Percentiles rank a stretch among this genome's conserved stretches.
These are phyloP conservation scores for Ceyx margarethae DNA, from an alignment of 2,113 vertebrate species.

Conservation along the genomic window DNA sequence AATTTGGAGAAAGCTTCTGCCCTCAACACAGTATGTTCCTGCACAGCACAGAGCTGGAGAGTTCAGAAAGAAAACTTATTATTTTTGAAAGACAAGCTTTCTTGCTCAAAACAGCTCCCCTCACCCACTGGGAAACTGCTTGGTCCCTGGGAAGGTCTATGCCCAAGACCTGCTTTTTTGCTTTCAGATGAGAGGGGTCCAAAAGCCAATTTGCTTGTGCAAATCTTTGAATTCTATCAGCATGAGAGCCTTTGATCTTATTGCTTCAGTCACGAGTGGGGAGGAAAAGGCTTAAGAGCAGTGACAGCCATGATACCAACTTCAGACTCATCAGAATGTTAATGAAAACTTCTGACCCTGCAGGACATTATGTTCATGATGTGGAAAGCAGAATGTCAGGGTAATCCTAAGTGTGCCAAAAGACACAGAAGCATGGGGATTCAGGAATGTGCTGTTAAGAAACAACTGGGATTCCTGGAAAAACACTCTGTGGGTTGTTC, in stretches of 20 bases:
- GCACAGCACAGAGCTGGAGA: neutral
- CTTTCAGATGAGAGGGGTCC: neutral
- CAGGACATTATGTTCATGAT: neutral
- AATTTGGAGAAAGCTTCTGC: no score
- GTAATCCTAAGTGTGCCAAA: neutral
- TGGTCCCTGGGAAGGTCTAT: fast-evolving
- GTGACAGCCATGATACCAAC: neutral
- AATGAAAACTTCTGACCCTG: neutral
- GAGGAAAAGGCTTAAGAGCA: neutral
- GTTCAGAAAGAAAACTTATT: neutral
- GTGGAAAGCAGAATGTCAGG: neutral
- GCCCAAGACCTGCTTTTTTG: neutral
- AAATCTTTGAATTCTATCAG: neutral
- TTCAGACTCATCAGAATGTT: neutral
- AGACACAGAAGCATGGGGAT: neutral
- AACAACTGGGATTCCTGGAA: neutral
- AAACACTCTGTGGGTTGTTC: neutral
- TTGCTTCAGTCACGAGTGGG: neutral
- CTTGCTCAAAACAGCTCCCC: neutral
- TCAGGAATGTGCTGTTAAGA: neutral
- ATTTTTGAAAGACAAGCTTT: neutral
- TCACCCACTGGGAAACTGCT: neutral
- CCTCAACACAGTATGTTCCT: neutral
- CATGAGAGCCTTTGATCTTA: neutral
- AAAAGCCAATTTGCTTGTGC: neutral